Conservation (phyloP, 2,888 invertebrate genomes). For the Caenorhabditis macrosperma region DNA sequence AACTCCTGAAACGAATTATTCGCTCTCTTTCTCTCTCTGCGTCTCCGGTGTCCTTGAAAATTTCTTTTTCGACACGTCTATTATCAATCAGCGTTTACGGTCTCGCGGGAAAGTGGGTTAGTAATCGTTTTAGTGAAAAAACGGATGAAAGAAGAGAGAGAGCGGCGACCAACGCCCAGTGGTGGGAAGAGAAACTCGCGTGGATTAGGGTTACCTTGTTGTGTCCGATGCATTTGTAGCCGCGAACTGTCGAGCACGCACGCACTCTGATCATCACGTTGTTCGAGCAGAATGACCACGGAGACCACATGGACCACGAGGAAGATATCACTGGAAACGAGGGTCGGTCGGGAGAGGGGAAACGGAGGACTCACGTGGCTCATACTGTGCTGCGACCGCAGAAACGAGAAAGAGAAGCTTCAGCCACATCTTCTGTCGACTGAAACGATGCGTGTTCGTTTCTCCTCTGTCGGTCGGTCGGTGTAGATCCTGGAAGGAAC, state of each 20-base stretch:
- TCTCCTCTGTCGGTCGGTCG: neutral
- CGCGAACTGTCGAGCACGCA: slow-evolving; percentile 79
- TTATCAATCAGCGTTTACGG: slow-evolving; percentile 40
- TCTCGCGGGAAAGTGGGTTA: slow-evolving; percentile 38
- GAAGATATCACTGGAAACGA: slow-evolving; percentile 74
- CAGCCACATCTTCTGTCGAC: slow-evolving; percentile 25
- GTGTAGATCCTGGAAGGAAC: slow-evolving; percentile 9
- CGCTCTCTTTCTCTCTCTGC: neutral
- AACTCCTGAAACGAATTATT: slow-evolving; percentile 62
- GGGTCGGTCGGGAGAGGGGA: neutral
- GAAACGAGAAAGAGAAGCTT: slow-evolving; percentile 21
- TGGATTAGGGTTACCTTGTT: slow-evolving; percentile 67
- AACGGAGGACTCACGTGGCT: slow-evolving; percentile 39
- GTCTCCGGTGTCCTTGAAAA: neutral
- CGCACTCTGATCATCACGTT: slow-evolving; percentile 78
- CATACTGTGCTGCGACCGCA: slow-evolving; percentile 39
- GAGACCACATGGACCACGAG: slow-evolving; percentile 80
- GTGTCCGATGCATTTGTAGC: slow-evolving; percentile 78
- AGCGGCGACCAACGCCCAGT: slow-evolving; percentile 32
- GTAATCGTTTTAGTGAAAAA: slow-evolving; percentile 41
- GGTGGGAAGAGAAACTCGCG: slow-evolving; percentile 16
- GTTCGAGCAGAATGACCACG: slow-evolving; percentile 78
- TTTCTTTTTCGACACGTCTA: slow-evolving; percentile 39
- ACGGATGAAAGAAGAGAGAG: slow-evolving; percentile 19
- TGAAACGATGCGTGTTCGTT: neutral